Evolutionary conservation across 2,888 invertebrate species (phyloP).

Genomic region (Globia sparganii): DNA sequence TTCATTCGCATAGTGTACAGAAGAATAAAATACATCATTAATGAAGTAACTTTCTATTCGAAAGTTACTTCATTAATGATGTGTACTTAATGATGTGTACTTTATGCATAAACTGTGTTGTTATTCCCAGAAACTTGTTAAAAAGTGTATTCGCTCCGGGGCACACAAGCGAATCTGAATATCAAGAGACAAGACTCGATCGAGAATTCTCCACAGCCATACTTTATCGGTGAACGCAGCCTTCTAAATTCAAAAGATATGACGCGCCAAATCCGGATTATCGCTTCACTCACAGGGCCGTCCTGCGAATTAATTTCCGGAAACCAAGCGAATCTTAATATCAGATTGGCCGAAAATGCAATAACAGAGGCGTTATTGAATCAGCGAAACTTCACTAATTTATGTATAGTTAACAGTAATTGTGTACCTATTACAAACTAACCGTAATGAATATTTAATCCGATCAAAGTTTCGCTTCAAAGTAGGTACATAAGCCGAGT

Average conservation of each 20-base stretch:
- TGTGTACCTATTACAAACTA: constrained; percentile 9
- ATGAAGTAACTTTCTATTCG: background rate
- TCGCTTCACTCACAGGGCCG: background rate
- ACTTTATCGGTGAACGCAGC: constrained; percentile 23
- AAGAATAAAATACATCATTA: background rate
- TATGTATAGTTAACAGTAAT: constrained; percentile 11
- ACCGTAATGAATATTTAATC: constrained; percentile 34
- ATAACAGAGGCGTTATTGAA: constrained; percentile 14
- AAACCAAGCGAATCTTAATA: background rate
- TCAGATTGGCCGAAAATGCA: background rate
- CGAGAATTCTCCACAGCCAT: constrained; percentile 9
- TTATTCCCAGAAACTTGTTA: constrained; percentile 22
- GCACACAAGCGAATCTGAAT: constrained; percentile 33
- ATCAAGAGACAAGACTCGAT: constrained; percentile 27
- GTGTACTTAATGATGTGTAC: too few species aligned
- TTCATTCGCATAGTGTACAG: background rate
- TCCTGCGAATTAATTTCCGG: constrained; percentile 34
- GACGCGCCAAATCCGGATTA: constrained; percentile 32
- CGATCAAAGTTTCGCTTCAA: constrained; percentile 3
- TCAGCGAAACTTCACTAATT: background rate
- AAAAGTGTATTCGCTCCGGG: constrained; percentile 23
- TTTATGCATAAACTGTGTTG: constrained; percentile 2
- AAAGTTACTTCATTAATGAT: too few species aligned
- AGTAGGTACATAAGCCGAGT: too few species aligned
- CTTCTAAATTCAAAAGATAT: constrained; percentile 26